Conservation (phyloP, 2,888 invertebrate genomes). For the Drosophila neutralis region DNA sequence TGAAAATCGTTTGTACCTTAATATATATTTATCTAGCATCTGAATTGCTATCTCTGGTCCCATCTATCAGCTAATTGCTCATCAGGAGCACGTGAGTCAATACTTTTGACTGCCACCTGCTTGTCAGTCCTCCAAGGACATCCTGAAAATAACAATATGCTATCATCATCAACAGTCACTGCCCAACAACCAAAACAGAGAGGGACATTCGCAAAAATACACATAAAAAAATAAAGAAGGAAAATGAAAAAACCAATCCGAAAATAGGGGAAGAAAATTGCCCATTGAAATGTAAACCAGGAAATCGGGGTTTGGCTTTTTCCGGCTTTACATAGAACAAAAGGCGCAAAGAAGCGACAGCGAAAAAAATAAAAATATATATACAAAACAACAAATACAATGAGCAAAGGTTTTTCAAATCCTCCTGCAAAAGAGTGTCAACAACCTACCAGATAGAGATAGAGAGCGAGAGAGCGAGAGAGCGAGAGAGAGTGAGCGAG, state of each 20-base stretch:
- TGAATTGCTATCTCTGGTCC: not conserved
- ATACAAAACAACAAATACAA: constrained; percentile 64
- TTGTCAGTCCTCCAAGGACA: constrained; percentile 6
- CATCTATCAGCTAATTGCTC: constrained; percentile 23
- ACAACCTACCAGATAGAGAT: constrained; percentile 48
- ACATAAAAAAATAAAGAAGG: constrained; percentile 16
- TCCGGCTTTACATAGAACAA: constrained; percentile 79
- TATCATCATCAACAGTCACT: constrained; percentile 56
- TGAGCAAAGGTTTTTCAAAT: constrained; percentile 57
- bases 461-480: constrained; percentile 15
- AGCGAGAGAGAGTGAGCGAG: constrained; percentile 13
- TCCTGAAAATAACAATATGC: constrained; percentile 18
- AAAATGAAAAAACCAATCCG: constrained; percentile 42
- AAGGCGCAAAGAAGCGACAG: constrained; percentile 56
- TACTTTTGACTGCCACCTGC: constrained; percentile 50
- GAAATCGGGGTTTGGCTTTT: constrained; percentile 81
- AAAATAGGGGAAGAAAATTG: constrained; percentile 66
- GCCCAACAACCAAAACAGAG: constrained; percentile 52
- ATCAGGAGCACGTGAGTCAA: constrained; percentile 40
- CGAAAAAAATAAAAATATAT: constrained; percentile 49
- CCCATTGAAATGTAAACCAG: constrained; percentile 80
- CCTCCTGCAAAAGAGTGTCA: constrained; percentile 62
- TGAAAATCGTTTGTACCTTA: not conserved
- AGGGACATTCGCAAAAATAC: constrained; percentile 25
- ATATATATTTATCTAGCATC: not conserved